Evolutionary conservation across 2,888 invertebrate species (phyloP).

Genomic region (Auanema freiburgensis): DNA sequence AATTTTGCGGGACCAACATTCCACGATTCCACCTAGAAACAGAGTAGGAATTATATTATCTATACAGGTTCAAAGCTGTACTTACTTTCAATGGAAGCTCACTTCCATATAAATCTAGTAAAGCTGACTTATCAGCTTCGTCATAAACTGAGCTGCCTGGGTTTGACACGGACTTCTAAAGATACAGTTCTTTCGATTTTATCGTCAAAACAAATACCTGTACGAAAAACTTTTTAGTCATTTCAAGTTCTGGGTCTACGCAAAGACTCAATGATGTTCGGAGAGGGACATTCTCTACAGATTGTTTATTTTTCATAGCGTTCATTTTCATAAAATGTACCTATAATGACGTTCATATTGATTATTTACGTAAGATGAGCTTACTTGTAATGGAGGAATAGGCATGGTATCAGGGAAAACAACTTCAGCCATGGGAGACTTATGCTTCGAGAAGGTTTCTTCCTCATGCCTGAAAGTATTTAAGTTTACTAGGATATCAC

Average conservation of each 20-base stretch:
- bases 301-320: slow-evolving; percentile 13
- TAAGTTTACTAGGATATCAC: no score
- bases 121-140: slow-evolving; percentile 46
- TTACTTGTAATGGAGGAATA: slow-evolving; percentile 56
- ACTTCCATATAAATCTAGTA: slow-evolving; percentile 57
- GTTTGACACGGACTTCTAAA: slow-evolving; percentile 26
- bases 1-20: slow-evolving; percentile 50
- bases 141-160: slow-evolving; percentile 48
- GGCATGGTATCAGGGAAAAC: slow-evolving; percentile 55
- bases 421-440: slow-evolving; percentile 38
- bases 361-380: no score
- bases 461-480: slow-evolving; percentile 50
- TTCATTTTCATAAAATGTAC: slow-evolving; percentile 11
- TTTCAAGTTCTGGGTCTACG: slow-evolving; percentile 57
- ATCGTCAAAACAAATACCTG: slow-evolving; percentile 27
- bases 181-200: neutral
- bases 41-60: neutral
- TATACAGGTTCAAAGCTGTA: neutral
- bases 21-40: slow-evolving; percentile 56
- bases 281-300: slow-evolving; percentile 15
- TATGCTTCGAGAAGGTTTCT: slow-evolving; percentile 29
- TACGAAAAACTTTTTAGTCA: slow-evolving; percentile 49
- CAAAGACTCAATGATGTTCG: slow-evolving; percentile 51
- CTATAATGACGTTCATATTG: neutral
- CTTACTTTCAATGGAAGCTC: slow-evolving; percentile 54